A percentile compares a stretch with the other conserved stretches of the same genome.
phyloP scores from a whole-genome alignment of 2,797 vertebrate genomes.

The Squalus acanthias region DNA sequence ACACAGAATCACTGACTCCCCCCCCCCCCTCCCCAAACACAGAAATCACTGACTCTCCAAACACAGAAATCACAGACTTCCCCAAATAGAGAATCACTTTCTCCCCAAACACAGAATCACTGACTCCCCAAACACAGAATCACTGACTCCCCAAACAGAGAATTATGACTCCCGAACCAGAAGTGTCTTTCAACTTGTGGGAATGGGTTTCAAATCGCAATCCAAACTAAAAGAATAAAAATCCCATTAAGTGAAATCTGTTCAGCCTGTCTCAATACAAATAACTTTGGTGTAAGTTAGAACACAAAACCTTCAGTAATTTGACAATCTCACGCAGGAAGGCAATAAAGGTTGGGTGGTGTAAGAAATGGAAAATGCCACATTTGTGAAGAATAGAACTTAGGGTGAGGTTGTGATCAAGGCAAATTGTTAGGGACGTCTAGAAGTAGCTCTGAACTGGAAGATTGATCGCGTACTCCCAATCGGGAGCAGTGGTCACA shows the following conservation, averaged over 20 bases:
- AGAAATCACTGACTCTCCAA: no score
- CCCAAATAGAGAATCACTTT: no score
- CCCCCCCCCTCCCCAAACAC: no score
- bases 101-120: no score
- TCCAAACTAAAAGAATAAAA: neutral
- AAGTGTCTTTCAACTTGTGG: neutral
- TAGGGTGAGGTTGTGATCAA: neutral
- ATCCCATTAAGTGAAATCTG: neutral
- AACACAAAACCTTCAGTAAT: neutral
- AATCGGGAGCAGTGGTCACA: no score
- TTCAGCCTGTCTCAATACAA: neutral
- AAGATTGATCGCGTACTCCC: neutral
- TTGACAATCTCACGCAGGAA: neutral
- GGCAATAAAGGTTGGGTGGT: neutral
- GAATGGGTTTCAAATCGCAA: neutral
- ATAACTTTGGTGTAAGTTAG: neutral
- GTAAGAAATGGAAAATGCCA: neutral
- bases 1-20: no score
- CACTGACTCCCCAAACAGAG: no score
- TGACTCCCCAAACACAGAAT: no score
- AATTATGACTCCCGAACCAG: neutral
- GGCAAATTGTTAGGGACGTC: neutral
- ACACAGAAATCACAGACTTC: no score
- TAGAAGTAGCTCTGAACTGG: neutral
- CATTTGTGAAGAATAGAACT: neutral